Evolutionary conservation across 2,888 invertebrate genomes (phyloP), one percentile per base, ranked within the genome.

Genomic region (Silvanus unidentatus): DNA sequence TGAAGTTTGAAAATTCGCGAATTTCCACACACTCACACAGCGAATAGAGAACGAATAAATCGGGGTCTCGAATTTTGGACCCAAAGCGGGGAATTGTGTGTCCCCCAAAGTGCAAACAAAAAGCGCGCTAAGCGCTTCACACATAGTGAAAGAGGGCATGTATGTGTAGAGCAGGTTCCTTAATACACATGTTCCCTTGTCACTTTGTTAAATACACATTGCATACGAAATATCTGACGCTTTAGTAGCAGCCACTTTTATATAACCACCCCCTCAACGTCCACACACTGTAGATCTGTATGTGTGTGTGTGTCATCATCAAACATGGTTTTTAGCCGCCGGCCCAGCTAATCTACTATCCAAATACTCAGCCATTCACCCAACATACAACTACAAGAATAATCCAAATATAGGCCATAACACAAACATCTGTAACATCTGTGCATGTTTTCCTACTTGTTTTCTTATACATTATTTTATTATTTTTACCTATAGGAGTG

Each of bases 131-230:
- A 55, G 53, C 51, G 54, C 52, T 56, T 56, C 55, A 56, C 54
- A 56, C 55, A 53, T 57, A 53, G 49, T 46, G 38, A 48, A 53
- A 50, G 49, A 50, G 49, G 48, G 49, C 47, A 22, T 22, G 22
- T 22, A 8, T 3, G 22, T 32, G 32, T 30, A 39, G 40, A 51
- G 49, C 55, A 58, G 52, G 57, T 61, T 56, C 53, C 54, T 54
- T 60, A 60, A 59, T 60, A 59, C 59, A 59, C 60, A 58, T 57
- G 59, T 62, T 58, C 60, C 54, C 57, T 59, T 59, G 59, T 59
- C 60, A 59, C 58, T 60, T 59, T 57, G 59, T 58, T 62, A 60
- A 76, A 77, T 77, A 77, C 77, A 74, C 76, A 70, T 69, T 70
- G 72, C 64, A 70, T 75, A 77, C 75, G 76, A 76, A 76, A 75